Evolutionary conservation across 2,797 vertebrate genomes (phyloP), one percentile per base, ranked within the genome.

Genomic region (Rhadinocentrus ornatus): DNA sequence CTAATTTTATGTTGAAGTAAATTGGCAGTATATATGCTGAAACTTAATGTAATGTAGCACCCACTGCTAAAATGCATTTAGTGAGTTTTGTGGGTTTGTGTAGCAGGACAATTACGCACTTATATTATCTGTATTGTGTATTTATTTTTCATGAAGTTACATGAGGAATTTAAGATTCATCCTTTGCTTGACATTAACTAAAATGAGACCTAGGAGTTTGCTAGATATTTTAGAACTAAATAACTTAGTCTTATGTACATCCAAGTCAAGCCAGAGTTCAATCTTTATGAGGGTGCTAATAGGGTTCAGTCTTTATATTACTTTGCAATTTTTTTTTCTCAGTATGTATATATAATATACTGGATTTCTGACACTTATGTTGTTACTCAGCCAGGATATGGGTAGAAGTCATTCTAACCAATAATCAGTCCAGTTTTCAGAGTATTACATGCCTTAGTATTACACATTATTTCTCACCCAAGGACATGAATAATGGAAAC

Each of bases 1-100:
- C 44, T 16, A 41, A 67, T 61, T 44, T 62, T 69, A 79, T 66
- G 73, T 56, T 73, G 59, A 39, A 46, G 64, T 20, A 80, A 79
- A 79, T 29, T 75, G 52, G 58, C 34, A 58, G 48, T 1, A 50
- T 53, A 39, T 32, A 46, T 69, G 66, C 60, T 54, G 16, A 50
- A 65, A 70, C 56, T 73, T 54, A 31, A 62, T 12, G 46, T 54
- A 5, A 53, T 59, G 16, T 59, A 71, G 62, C 24, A 15, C 3
- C 3, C 20, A 54, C 26, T 4, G 46, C 37, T 27, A 63, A 46
- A 34, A 10, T 46, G 18, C 53, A 50, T 22, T 26, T 27, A 31
- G 29, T 1, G 13, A 26, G 35, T 66, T n/a, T n/a, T n/a, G n/a
- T n/a, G 55, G 29, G 24, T 55, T 66, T 71, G 20, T 70, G 55